Percentiles rank a stretch among this genome's conserved stretches.
Evolutionary conservation across 2,888 invertebrate species (phyloP).

Genomic region (Ditula angustiorana): DNA sequence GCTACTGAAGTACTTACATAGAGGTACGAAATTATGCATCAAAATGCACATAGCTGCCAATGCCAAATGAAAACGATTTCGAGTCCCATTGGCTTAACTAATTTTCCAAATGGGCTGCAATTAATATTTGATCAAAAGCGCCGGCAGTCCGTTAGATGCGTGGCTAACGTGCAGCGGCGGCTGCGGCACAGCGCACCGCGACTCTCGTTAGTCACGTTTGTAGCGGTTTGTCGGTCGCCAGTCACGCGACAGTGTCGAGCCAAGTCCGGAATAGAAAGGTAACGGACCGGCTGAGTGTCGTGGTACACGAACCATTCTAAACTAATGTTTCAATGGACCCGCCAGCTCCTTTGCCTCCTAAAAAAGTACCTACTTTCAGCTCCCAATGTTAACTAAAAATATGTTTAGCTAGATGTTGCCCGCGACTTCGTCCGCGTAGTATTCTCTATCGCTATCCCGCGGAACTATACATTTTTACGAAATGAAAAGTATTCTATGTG

Average conservation of each 20-base stretch:
- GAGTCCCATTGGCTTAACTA: conserved; percentile 25
- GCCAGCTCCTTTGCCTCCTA: too few relatives aligned
- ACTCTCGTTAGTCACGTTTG: background rate
- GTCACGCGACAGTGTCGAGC: background rate
- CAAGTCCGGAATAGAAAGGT: background rate
- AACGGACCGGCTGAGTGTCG: background rate
- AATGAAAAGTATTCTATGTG: too few relatives aligned
- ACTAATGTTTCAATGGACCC: too few relatives aligned
- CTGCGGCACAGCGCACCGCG: background rate
- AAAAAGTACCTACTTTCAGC: too few relatives aligned
- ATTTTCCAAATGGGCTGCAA: conserved; percentile 32
- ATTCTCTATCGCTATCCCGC: too few relatives aligned
- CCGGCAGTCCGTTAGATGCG: background rate
- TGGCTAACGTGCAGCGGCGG: background rate
- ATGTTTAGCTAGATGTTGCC: too few relatives aligned
- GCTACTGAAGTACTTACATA: too few relatives aligned
- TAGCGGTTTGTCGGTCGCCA: background rate
- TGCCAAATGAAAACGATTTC: background rate
- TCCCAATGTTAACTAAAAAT: too few relatives aligned
- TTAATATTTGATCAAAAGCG: conserved; percentile 35
- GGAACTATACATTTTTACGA: too few relatives aligned
- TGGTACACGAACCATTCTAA: too few relatives aligned
- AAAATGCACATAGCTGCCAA: background rate
- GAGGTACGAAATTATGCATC: too few relatives aligned
- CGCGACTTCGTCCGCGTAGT: too few relatives aligned